These are phyloP conservation scores for Tursiops truncatus DNA, from an alignment of 2,113 vertebrate genomes.

Conservation along the genomic window DNA sequence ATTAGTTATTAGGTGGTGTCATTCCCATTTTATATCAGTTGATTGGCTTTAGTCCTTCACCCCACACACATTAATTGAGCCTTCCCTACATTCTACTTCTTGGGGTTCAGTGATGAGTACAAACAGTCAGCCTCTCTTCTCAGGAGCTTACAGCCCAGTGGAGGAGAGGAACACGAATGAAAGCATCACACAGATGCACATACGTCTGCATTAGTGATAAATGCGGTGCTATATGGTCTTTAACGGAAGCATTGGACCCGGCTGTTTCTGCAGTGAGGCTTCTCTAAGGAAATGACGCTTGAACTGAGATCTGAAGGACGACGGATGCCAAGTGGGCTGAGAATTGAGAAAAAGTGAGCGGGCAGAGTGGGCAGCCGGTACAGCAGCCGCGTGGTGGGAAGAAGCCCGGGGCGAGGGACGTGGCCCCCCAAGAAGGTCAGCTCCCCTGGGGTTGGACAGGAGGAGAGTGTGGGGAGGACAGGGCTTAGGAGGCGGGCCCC, in stretches of 20 bases:
- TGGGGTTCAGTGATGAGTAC: background rate
- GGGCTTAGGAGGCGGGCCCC: background rate
- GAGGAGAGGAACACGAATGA: background rate
- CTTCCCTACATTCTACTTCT: background rate
- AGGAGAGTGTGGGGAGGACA: rapidly evolving
- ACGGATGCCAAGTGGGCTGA: background rate
- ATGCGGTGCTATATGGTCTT: background rate
- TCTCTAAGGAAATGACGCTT: background rate
- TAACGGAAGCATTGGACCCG: background rate
- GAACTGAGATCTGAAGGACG: background rate
- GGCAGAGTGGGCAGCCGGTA: background rate
- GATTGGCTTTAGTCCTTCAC: background rate
- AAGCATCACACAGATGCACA: background rate
- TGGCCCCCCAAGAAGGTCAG: background rate
- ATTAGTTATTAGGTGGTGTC: background rate
- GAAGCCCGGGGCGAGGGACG: background rate
- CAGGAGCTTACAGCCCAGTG: background rate
- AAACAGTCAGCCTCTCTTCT: background rate
- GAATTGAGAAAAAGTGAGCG: background rate
- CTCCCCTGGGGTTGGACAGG: background rate
- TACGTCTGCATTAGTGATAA: background rate
- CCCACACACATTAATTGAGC: background rate
- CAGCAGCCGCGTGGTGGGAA: background rate
- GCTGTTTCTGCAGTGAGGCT: background rate
- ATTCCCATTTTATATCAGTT: background rate